Conservation (phyloP, 2,113 vertebrate genomes). For the Riparia riparia region DNA sequence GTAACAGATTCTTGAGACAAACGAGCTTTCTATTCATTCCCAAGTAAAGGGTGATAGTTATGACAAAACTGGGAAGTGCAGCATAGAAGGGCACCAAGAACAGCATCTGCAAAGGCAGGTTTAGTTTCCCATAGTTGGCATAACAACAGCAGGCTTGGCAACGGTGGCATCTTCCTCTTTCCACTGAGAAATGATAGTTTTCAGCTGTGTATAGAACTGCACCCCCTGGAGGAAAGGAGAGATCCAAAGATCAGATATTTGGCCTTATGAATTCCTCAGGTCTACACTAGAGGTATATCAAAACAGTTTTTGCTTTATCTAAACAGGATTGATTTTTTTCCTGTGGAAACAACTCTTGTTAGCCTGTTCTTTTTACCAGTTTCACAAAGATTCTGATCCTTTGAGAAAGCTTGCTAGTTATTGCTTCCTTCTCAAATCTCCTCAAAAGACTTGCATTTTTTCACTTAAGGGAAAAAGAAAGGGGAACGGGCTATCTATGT, state of each 20-base stretch:
- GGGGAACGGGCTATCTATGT: background rate
- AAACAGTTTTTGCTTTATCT: background rate
- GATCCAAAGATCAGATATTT: background rate
- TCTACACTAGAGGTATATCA: background rate
- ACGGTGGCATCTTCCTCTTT: slow-evolving; percentile 94
- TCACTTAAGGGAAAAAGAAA: background rate
- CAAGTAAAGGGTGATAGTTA: background rate
- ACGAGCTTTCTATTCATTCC: slow-evolving; percentile 9
- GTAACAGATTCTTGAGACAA: slow-evolving; percentile 17
- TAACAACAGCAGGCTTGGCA: slow-evolving; percentile 89
- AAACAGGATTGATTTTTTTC: background rate
- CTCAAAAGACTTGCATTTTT: background rate
- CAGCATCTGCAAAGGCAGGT: slow-evolving; percentile 6
- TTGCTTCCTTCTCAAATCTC: background rate
- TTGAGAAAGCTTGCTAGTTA: background rate
- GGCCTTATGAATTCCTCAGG: background rate
- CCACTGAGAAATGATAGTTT: slow-evolving; percentile 96
- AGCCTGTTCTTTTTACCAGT: background rate
- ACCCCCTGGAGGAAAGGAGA: slow-evolving; percentile 83
- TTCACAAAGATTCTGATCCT: background rate
- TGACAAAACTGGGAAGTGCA: slow-evolving; percentile 35
- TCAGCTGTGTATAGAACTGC: slow-evolving; percentile 96
- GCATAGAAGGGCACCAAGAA: slow-evolving; percentile 30
- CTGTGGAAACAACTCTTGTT: background rate
- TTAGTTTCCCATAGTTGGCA: slow-evolving; percentile 97